phyloP scores from a whole-genome alignment of 2,888 invertebrate genomes.

The Trimorus sp. region DNA sequence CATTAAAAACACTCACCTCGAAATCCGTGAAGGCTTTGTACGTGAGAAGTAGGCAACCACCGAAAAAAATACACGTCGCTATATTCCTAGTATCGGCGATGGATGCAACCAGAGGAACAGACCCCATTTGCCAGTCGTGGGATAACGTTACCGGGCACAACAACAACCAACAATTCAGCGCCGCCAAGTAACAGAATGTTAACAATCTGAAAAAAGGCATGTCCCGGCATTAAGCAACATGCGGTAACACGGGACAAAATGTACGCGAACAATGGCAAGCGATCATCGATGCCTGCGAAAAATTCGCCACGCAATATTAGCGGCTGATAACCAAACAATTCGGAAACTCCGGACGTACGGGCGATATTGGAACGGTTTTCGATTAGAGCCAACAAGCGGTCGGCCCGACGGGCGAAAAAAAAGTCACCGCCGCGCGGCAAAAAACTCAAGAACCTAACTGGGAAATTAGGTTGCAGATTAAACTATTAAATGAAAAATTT shows the following conservation, averaged over 20 bases:
- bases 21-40: conserved; percentile 86
- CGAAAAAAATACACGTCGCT: conserved; percentile 87
- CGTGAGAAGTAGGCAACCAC: conserved; percentile 84
- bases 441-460: conserved; percentile 22
- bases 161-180: conserved; percentile 92
- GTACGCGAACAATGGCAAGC: background rate
- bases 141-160: conserved; percentile 89
- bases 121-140: conserved; percentile 96
- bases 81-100: conserved; percentile 88
- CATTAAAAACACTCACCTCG: conserved; percentile 83
- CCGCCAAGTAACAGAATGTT: conserved; percentile 91
- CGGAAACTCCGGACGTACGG: background rate
- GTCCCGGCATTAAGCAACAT: no score
- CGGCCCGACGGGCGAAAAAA: background rate
- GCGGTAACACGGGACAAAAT: no score
- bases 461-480: conserved; percentile 27
- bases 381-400: conserved; percentile 10
- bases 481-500: conserved; percentile 30
- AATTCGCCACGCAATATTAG: background rate
- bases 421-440: background rate
- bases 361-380: conserved; percentile 13
- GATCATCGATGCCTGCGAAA: no score
- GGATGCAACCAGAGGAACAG: conserved; percentile 89
- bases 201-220: conserved; percentile 85
- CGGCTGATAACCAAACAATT: conserved; percentile 5